Evolutionary conservation across 2,888 invertebrate genomes (phyloP), one percentile per base, ranked within the genome.

Genomic region (Papilio elwesi): DNA sequence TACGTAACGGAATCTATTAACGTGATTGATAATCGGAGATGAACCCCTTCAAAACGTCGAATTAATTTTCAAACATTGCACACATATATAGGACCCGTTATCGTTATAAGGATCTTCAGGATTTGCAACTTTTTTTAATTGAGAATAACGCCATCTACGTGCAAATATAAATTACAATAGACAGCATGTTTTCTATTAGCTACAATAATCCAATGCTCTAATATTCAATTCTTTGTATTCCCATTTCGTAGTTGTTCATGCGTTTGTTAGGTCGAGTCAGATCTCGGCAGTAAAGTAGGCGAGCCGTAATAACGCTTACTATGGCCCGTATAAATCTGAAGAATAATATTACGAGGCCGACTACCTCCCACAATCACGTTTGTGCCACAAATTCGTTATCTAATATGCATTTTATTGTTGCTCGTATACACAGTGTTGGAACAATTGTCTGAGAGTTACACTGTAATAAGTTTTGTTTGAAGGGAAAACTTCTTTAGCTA

Each of bases 321-420:
- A 76, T 78, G 72, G 68, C 55, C 74, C 70, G 73, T 74, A 76
- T 75, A 76, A 78, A 78, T 74, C 70, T 76, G 72, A 66, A 69
- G 74, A 75, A 75, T 74, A 76, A 78, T 75, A 76, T 70, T 73
- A 71, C 65, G 77, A 69, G 53, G 75, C 78, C 78, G 78, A 74
- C 73, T 75, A 78, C 69, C 71, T 68, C 78, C 79, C 80, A 86
- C 88, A 89, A 92, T 92, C 93, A 92, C 92, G 93, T 91, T 85
- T 83, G 74, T 80, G 80, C 87, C 83, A 91, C 93, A 93, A 92
- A 93, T 91, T 82, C 79, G 86, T 89, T 91, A 91, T 92, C 87
- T 92, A 92, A 92, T 92, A 93, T 92, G 92, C 92, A 92, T 93
- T 91, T 91, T 91, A 91, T 89, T 90, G 89, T 87, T 81, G 84